Percentiles rank a stretch among this genome's conserved stretches.
Evolutionary conservation across 1,140 invertebrate species (phyloP).

Genomic region (Drosophila nannoptera): DNA sequence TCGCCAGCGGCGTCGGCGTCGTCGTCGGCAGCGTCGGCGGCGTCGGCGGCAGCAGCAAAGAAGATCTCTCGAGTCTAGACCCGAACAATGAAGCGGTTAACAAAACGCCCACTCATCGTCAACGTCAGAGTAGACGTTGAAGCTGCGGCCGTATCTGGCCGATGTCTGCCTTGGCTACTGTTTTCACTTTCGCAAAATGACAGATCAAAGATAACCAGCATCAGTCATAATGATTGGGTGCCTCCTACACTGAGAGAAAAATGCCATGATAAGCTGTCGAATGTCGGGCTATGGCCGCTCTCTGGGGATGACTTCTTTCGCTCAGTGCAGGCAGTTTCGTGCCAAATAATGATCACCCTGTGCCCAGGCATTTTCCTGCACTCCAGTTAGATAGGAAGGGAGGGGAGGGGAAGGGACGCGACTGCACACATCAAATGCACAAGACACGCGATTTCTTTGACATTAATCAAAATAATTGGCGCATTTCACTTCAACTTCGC

Average conservation of each 20-base stretch:
- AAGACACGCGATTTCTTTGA: constrained; percentile 75
- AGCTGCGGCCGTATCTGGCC: constrained; percentile 1
- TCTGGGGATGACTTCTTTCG: background rate
- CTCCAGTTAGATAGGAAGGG: background rate
- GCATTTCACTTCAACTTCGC: constrained; percentile 70
- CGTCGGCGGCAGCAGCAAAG: background rate
- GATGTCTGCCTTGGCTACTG: constrained; percentile 27
- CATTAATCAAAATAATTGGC: constrained; percentile 78
- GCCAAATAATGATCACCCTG: constrained; percentile 56
- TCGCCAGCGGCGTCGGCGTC: constrained; percentile 1
- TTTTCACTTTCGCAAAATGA: constrained; percentile 62
- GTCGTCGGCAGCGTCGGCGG: no score
- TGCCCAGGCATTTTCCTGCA: constrained; percentile 9
- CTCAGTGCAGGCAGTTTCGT: constrained; percentile 42
- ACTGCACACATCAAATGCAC: constrained; percentile 64
- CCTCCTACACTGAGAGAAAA: background rate
- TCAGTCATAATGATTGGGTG: constrained; percentile 48
- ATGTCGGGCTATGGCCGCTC: no score
- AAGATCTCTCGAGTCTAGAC: constrained; percentile 19
- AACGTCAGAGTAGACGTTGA: constrained; percentile 8
- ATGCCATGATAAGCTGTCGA: no score
- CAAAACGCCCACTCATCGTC: constrained; percentile 70
- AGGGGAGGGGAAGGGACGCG: background rate
- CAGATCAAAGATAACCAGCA: constrained; percentile 67
- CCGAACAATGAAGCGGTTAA: constrained; percentile 42